A percentile compares a stretch with the other conserved stretches of the same genome.
Conservation (phyloP, 2,888 invertebrate species). For the Shargacucullia verbasci region DNA sequence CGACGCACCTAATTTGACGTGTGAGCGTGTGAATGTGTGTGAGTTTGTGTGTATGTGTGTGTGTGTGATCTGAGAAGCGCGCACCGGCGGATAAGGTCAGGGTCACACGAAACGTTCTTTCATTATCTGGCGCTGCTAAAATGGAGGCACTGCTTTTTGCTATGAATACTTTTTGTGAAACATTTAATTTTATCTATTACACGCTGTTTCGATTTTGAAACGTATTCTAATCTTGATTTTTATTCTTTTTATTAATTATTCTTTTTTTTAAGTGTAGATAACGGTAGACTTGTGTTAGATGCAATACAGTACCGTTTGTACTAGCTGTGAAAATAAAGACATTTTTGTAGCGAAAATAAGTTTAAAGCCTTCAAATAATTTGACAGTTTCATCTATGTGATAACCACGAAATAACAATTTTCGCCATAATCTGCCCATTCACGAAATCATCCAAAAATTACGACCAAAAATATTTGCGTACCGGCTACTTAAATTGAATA, state of each 20-base stretch:
- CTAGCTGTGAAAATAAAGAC: too few relatives aligned
- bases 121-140: conserved; percentile 32
- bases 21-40: conserved; percentile 9
- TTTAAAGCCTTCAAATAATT: too few relatives aligned
- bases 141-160: conserved; percentile 38
- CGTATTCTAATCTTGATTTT: conserved; percentile 34
- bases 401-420: too few relatives aligned
- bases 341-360: too few relatives aligned
- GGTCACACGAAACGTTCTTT: conserved; percentile 55
- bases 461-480: background rate
- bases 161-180: conserved; percentile 25
- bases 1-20: background rate
- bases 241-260: conserved; percentile 7
- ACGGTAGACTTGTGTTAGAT: too few relatives aligned
- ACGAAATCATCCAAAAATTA: too few relatives aligned
- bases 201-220: conserved; percentile 25
- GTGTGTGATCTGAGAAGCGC: conserved; percentile 36
- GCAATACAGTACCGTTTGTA: too few relatives aligned
- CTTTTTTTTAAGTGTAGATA: too few relatives aligned
- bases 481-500: conserved; percentile 35
- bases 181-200: conserved; percentile 35
- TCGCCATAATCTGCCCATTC: too few relatives aligned
- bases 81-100: conserved; percentile 62
- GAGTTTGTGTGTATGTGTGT: too few relatives aligned
- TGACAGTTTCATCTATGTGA: too few relatives aligned